Percentiles rank a stretch among this genome's conserved stretches.
Evolutionary conservation across 2,888 invertebrate species (phyloP).

Genomic region (Limnephilus marmoratus): DNA sequence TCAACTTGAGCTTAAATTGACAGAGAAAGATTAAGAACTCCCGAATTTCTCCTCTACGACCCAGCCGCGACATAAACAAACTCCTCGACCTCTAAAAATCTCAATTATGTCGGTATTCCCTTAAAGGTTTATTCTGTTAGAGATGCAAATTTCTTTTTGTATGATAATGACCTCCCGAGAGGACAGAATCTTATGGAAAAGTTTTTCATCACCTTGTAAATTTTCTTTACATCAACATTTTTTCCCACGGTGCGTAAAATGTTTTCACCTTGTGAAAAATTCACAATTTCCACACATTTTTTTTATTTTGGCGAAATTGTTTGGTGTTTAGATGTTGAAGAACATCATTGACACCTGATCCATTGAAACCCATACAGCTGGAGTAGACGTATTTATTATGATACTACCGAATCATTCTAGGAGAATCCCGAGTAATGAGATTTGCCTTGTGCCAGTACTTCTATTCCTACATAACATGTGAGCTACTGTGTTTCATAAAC

Average conservation of each 20-base stretch:
- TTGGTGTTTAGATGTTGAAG: neutral
- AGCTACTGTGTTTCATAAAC: neutral
- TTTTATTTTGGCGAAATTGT: neutral
- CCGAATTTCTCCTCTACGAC: neutral
- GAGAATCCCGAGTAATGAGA: neutral
- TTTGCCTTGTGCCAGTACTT: too few species aligned
- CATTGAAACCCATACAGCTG: neutral
- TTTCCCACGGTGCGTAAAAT: neutral
- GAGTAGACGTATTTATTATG: neutral
- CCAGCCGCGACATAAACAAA: neutral
- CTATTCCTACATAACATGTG: neutral
- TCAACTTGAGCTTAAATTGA: neutral
- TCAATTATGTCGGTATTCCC: neutral
- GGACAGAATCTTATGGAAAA: neutral
- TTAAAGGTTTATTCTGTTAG: neutral
- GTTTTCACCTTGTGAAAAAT: neutral
- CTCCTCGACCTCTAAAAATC: neutral
- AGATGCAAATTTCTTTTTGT: neutral
- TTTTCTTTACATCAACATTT: neutral
- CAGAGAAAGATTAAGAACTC: neutral
- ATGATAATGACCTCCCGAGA: neutral
- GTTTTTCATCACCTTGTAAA: neutral
- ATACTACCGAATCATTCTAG: neutral
- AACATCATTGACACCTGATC: neutral
- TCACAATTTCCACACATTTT: neutral